Base-by-base conservation (phyloP, 1,140 invertebrate genomes). In the Andrena cerasifolii region DNA sequence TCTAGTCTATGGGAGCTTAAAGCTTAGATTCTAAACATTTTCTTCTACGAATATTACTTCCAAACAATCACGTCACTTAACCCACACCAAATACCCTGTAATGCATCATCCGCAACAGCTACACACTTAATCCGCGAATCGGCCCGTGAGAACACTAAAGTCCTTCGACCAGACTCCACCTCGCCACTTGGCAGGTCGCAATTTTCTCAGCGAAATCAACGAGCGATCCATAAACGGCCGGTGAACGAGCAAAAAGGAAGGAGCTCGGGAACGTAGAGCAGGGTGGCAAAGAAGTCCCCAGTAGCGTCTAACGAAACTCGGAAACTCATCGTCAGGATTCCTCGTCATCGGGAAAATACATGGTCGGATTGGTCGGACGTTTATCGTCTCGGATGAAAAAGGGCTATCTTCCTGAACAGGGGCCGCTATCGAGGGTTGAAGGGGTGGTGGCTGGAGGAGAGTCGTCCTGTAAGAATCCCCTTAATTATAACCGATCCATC, bases 401-500 rank as follows among this genome's bases (percentile, higher is more conserved):
- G 81, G 61, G 66, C 74, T 54, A 73, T 71, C 77, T 40, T 76
- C 56, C 63, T 66, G 53, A 45, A 66, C 75, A 31, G 58, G n/a
- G 54, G 53, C 3, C 36, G 18, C 49, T 28, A 14, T 12, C 33
- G 47, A 58, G 8, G 26, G 14, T 10, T 8, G 5, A 7, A 26
- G 8, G 56, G 53, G 21, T 16, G 36, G 45, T 26, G n/a, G 33
- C 5, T n/a, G 45, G 51, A 63, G 56, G 65, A 84, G 65, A 84
- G 53, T 76, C 78, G 65, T 66, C 66, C 77, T 33, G 71, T 75
- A 78, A 84, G 82, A 85, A 84, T 87, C 81, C 80, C 70, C 82
- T 87, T 87, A 85, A 87, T 87, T 87, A 87, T 85, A 81, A 87
- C 79, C 84, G 78, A 87, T 85, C 86, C 86, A 87, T 87, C 83